Evolutionary conservation across 2,888 invertebrate genomes (phyloP).

Genomic region (Octonoba sinensis): DNA sequence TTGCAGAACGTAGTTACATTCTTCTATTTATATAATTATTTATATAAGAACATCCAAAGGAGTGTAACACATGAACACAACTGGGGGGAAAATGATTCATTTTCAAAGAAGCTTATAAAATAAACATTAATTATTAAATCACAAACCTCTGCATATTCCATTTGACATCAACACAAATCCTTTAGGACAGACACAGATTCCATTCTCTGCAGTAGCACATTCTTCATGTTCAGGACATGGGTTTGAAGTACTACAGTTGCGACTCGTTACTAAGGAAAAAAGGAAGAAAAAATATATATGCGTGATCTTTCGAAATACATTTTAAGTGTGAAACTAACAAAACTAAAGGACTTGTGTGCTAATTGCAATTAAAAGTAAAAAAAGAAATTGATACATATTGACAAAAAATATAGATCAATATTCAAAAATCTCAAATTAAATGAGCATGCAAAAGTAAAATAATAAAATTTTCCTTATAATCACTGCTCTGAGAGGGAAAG

Average conservation of each 20-base stretch:
- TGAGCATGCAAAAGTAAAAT: no score
- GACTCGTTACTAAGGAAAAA: conserved; percentile 63
- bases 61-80: no score
- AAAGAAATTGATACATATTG: neutral
- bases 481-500: no score
- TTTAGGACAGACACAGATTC: conserved; percentile 68
- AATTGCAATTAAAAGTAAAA: neutral
- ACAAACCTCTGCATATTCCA: conserved; percentile 66
- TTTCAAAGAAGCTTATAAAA: no score
- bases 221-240: conserved; percentile 67
- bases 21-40: no score
- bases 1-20: no score
- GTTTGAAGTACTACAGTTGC: conserved; percentile 67
- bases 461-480: no score
- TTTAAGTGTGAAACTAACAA: neutral
- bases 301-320: neutral
- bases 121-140: conserved; percentile 66
- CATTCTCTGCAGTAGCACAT: conserved; percentile 72
- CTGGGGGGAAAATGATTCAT: no score
- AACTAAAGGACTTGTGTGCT: no score
- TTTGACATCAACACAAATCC: conserved; percentile 66
- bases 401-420: neutral
- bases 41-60: no score
- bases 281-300: neutral
- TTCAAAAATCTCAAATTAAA: no score